Base-by-base conservation (phyloP, 2,888 invertebrate species). In the Drosophila meridionalis region DNA sequence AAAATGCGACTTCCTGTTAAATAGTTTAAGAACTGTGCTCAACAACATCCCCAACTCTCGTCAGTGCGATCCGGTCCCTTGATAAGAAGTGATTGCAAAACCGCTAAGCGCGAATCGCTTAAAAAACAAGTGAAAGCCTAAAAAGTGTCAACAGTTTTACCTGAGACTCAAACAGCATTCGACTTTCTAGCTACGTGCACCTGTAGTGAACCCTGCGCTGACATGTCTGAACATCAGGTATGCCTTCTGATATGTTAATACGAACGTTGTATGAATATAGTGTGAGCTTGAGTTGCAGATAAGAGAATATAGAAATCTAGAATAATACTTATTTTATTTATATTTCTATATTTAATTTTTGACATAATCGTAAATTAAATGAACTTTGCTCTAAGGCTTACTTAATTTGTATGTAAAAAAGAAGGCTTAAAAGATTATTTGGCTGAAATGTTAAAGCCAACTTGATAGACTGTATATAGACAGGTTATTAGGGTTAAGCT, bases 1-100 rank as follows among this genome's bases (percentile, higher is more conserved):
- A 76, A 66, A 68, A 32, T 52, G 58, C 67, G 78, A 83, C 78
- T 83, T 83, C 87, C 87, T 87, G 73, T 82, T 86, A 86, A 86
- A 74, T 65, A 67, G 70, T 60, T 55, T 60, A 58, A 56, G 68
- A 70, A 65, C 72, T 48, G 74, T 78, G 69, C 67, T 72, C 63
- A 65, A 61, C 58, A 52, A 58, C 57, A 66, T 68, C 69, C 58
- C 53, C 73, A 69, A 56, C 64, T 58, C 53, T 32, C 73, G 72
- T 58, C 83, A 83, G 87, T 83, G 58, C 58, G 58, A 59, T 59
- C 48, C 69, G 53, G 42, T 73, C 65, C 53, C 48, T 73, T 67
- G 77, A 56, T 73, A 77, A 77, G 58, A 69, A 69, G 14, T 77
- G 63, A 40, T 72, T 67, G 53, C 34, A 30, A 28, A 57, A 57